A percentile compares a stretch with the other conserved stretches of the same genome.
Evolutionary conservation across 2,113 vertebrate species (phyloP).

Genomic region (Crotalus viridis): DNA sequence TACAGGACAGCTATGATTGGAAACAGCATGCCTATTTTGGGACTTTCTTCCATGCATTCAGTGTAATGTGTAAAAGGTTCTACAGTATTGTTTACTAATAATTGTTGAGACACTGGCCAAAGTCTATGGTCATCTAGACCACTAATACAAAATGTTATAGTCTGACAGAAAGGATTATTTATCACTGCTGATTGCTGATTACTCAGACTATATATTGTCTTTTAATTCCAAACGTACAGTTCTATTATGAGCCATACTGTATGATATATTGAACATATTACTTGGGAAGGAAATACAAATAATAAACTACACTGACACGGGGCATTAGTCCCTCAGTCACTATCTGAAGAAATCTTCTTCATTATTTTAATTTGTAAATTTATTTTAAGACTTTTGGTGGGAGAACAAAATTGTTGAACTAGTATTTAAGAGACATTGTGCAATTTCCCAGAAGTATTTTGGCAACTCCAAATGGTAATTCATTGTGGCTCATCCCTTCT

Average conservation of each 20-base stretch:
- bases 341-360: background rate
- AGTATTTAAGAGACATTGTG: conserved; percentile 41
- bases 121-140: background rate
- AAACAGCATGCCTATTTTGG: background rate
- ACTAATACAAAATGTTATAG: background rate
- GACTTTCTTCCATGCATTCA: background rate
- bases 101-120: background rate
- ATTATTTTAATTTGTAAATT: background rate
- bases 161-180: background rate
- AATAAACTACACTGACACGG: background rate
- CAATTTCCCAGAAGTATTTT: conserved; percentile 40
- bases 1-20: background rate
- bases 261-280: background rate
- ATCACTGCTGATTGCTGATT: background rate
- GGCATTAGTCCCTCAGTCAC: background rate
- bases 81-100: background rate
- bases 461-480: conserved; percentile 36
- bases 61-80: background rate
- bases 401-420: conserved; percentile 31
- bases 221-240: background rate
- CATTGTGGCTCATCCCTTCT: conserved; percentile 34
- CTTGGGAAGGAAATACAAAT: background rate
- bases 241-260: background rate
- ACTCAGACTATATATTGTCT: background rate
- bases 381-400: background rate